A percentile compares a stretch with the other conserved stretches of the same genome.
phyloP scores from a whole-genome alignment of 2,113 vertebrate genomes.

The Morphnarchus princeps region DNA sequence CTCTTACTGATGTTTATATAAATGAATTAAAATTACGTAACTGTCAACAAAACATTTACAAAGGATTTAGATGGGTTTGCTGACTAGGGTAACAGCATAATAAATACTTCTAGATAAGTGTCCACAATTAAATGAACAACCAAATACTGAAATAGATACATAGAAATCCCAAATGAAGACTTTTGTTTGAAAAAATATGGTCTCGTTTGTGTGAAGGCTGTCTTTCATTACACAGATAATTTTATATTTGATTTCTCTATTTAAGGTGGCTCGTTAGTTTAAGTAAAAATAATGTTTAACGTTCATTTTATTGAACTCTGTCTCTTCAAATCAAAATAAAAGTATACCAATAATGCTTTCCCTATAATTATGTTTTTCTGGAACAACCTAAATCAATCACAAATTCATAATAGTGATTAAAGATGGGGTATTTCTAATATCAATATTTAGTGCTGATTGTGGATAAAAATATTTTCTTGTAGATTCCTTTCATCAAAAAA shows the following conservation, averaged over 20 bases:
- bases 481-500: neutral
- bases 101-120: neutral
- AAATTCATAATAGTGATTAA: neutral
- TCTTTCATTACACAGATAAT: neutral
- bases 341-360: neutral
- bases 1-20: neutral
- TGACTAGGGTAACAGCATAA: neutral
- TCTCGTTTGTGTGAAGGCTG: neutral
- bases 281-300: neutral
- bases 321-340: neutral
- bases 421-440: neutral
- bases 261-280: neutral
- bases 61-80: neutral
- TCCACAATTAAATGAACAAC: neutral
- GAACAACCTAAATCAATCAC: neutral
- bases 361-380: neutral
- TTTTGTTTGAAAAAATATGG: neutral
- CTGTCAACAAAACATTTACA: neutral
- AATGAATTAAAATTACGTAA: neutral
- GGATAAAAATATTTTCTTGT: neutral
- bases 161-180: neutral
- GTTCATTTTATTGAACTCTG: neutral
- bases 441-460: neutral
- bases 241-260: neutral
- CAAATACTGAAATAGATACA: neutral